Conservation (phyloP, 2,797 vertebrate genomes). For the Sardinella longiceps region DNA sequence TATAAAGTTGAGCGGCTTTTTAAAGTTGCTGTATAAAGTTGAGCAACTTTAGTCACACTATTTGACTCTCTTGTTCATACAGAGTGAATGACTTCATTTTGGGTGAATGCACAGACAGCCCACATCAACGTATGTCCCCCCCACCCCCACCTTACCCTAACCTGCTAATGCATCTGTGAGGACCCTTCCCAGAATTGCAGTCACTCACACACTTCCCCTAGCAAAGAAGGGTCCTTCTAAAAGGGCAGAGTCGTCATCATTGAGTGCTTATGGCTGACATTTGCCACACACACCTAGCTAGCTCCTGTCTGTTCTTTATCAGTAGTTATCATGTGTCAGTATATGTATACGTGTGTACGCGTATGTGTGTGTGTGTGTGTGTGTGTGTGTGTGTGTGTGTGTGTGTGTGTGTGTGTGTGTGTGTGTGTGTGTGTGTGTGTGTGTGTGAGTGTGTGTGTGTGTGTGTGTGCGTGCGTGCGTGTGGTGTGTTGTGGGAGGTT, state of each 20-base stretch:
- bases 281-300: constrained; percentile 24
- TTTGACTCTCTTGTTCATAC: too few species aligned
- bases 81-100: too few species aligned
- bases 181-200: background rate
- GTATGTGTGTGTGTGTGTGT: background rate
- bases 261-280: constrained; percentile 34
- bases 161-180: too few species aligned
- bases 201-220: constrained; percentile 31
- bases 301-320: background rate
- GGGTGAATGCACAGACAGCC: too few species aligned
- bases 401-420: background rate
- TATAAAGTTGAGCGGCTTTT: too few species aligned
- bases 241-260: constrained; percentile 40
- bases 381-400: background rate
- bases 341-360: background rate
- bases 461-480: background rate
- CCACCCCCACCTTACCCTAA: too few species aligned
- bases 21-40: too few species aligned
- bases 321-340: background rate
- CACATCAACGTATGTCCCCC: too few species aligned
- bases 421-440: background rate
- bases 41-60: too few species aligned
- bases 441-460: background rate
- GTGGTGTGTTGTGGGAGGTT: background rate
- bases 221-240: constrained; percentile 11